A percentile compares a stretch with the other conserved stretches of the same genome.
phyloP scores from a whole-genome alignment of 1,140 invertebrate genomes.

The Piezodorus guildinii region DNA sequence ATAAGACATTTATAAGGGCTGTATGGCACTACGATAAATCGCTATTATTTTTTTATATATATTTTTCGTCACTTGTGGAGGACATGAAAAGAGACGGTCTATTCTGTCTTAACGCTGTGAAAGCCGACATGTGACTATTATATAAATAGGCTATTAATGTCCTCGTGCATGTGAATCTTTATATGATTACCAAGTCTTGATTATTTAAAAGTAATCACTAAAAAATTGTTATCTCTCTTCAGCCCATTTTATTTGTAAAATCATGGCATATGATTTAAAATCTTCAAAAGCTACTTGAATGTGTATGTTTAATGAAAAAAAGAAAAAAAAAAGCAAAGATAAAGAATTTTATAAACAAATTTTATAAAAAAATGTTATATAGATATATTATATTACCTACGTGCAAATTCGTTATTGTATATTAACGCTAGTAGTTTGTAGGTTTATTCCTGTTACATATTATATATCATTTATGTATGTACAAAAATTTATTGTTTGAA shows the following conservation, averaged over 20 bases:
- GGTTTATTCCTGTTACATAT: slow-evolving; percentile 9
- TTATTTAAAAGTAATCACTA: slow-evolving; percentile 10
- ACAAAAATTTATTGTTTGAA: neutral
- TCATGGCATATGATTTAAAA: slow-evolving; percentile 12
- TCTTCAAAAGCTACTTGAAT: neutral
- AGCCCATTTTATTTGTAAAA: slow-evolving; percentile 10
- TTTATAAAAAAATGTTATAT: slow-evolving; percentile 2
- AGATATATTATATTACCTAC: neutral
- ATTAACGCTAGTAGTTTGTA: slow-evolving; percentile 9
- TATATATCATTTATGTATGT: slow-evolving; percentile 13
- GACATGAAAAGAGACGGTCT: too few species aligned
- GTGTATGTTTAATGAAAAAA: neutral
- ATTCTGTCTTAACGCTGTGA: too few species aligned
- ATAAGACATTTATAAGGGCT: neutral
- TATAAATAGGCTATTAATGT: too few species aligned
- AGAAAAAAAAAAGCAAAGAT: neutral
- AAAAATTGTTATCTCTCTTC: neutral
- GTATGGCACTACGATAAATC: neutral
- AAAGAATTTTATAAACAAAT: slow-evolving; percentile 7
- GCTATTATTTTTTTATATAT: too few species aligned
- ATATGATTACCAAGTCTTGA: slow-evolving; percentile 12
- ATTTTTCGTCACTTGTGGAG: too few species aligned
- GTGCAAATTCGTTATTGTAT: slow-evolving; percentile 10
- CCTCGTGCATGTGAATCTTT: too few species aligned
- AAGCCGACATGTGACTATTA: too few species aligned